Conservation (phyloP, 1,140 invertebrate genomes). For the Euura saliciscinereae region DNA sequence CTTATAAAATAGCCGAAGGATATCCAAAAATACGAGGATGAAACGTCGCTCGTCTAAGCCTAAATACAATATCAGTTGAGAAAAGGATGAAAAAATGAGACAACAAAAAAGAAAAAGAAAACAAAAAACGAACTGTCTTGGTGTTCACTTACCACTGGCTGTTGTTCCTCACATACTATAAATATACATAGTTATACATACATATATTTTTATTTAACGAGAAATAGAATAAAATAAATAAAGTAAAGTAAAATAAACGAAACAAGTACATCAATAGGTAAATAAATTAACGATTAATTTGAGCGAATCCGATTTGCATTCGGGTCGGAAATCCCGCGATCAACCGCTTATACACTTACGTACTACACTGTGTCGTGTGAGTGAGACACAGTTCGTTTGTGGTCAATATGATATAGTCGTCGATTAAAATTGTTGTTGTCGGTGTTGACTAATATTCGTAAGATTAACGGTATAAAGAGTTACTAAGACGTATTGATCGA, state of each 20-base stretch:
- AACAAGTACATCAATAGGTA: neutral
- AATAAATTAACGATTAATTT: neutral
- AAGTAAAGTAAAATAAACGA: neutral
- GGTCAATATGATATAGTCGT: neutral
- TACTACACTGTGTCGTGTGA: neutral
- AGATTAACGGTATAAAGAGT: neutral
- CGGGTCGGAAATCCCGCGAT: neutral
- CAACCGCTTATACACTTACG: neutral
- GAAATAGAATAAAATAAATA: too few relatives aligned
- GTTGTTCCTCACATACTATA: conserved; percentile 2
- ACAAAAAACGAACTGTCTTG: neutral
- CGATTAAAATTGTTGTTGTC: neutral
- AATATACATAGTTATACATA: neutral
- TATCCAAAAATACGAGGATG: too few relatives aligned
- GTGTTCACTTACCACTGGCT: conserved; percentile 6
- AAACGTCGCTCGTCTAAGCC: neutral
- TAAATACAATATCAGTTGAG: neutral
- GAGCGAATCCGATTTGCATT: neutral
- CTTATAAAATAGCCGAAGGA: too few relatives aligned
- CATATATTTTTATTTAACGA: too few relatives aligned
- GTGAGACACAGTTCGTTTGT: too few relatives aligned
- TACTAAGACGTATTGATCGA: too few relatives aligned
- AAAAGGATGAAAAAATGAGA: too few relatives aligned
- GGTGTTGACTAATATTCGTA: neutral
- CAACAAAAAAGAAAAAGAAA: too few relatives aligned